Conservation (phyloP, 92 coral and sea anemone genomes). For the Phymanthus crucifer region DNA sequence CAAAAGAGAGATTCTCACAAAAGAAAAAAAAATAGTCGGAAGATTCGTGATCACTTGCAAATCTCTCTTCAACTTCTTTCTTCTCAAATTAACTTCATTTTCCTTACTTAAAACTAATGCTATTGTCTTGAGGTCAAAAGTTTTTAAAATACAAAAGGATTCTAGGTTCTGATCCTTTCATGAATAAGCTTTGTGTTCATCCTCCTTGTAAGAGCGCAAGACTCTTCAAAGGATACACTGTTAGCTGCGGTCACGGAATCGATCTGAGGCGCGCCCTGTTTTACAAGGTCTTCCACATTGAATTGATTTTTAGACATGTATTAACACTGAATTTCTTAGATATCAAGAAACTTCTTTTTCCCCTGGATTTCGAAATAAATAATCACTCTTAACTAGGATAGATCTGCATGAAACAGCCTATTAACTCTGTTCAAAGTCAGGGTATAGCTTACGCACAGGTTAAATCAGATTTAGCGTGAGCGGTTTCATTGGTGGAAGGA, state of each 20-base stretch:
- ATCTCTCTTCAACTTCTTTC: not conserved
- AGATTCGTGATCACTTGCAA: too few species aligned
- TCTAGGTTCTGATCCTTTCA: not conserved
- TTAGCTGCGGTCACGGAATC: not conserved
- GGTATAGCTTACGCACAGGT: too few species aligned
- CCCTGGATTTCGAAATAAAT: too few species aligned
- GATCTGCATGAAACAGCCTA: not conserved
- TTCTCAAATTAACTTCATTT: not conserved
- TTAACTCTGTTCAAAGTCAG: not conserved
- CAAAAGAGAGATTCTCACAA: too few species aligned
- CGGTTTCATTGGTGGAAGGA: too few species aligned
- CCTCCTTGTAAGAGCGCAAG: not conserved
- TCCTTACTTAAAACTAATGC: not conserved
- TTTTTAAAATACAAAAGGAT: not conserved
- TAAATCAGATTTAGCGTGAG: too few species aligned
- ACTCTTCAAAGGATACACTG: not conserved
- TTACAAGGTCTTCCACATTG: not conserved
- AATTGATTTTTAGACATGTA: too few species aligned
- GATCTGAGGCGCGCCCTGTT: not conserved
- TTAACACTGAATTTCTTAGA: not conserved
- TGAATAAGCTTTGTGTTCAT: not conserved
- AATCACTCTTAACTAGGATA: too few species aligned
- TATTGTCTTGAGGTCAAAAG: not conserved
- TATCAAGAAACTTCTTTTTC: not conserved
- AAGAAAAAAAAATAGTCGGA: too few species aligned